Percentiles rank a stretch among this genome's conserved stretches.
Evolutionary conservation across 1,140 invertebrate genomes (phyloP).

Genomic region (Drosophila bipectinata): DNA sequence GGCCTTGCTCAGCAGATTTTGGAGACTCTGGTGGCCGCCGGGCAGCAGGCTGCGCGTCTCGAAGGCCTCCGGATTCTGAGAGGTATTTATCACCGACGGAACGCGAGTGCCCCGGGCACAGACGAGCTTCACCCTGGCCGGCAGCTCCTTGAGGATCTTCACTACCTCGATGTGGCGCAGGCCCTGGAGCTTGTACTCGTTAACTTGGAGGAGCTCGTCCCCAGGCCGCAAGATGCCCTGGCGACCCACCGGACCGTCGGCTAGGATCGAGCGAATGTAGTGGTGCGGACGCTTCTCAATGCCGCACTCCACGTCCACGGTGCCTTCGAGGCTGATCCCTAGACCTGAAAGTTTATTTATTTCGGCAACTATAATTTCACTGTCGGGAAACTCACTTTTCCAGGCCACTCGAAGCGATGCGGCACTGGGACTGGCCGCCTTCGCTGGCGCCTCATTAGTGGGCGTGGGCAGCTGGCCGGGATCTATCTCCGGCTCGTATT

Average conservation of each 20-base stretch:
- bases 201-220: slow-evolving; percentile 96
- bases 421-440: slow-evolving; percentile 66
- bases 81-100: slow-evolving; percentile 88
- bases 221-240: slow-evolving; percentile 92
- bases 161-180: slow-evolving; percentile 95
- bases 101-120: slow-evolving; percentile 89
- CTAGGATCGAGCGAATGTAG: slow-evolving; percentile 93
- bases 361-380: slow-evolving; percentile 91
- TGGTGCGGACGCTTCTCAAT: slow-evolving; percentile 93
- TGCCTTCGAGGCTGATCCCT: slow-evolving; percentile 96
- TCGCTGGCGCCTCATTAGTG: slow-evolving; percentile 50
- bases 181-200: slow-evolving; percentile 93
- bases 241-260: slow-evolving; percentile 93
- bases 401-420: slow-evolving; percentile 85
- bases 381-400: slow-evolving; percentile 89
- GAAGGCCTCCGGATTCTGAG: slow-evolving; percentile 91
- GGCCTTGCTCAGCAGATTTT: slow-evolving; percentile 90
- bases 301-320: slow-evolving; percentile 94
- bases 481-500: slow-evolving; percentile 9
- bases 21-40: slow-evolving; percentile 88
- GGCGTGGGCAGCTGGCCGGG: slow-evolving; percentile 42
- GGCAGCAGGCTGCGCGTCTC: slow-evolving; percentile 91
- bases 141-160: slow-evolving; percentile 94
- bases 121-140: slow-evolving; percentile 90
- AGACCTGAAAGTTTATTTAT: slow-evolving; percentile 93